Evolutionary conservation across 2,113 vertebrate species (phyloP).

Genomic region (Hylia prasina): DNA sequence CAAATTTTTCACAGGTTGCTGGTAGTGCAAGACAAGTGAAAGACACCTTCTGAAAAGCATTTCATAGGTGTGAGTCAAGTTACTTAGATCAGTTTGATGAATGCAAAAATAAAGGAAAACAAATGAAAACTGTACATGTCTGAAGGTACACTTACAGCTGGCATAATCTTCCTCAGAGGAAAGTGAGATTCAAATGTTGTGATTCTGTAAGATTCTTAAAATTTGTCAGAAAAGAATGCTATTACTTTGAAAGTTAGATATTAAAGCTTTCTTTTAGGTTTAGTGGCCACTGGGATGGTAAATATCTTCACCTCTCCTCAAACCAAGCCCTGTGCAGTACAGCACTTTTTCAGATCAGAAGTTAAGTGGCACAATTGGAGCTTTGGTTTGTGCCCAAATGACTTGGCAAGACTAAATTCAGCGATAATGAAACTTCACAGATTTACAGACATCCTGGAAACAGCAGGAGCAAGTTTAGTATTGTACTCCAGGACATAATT

Average conservation of each 20-base stretch:
- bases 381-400: neutral
- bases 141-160: neutral
- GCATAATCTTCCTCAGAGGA: neutral
- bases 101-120: neutral
- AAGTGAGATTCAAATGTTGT: neutral
- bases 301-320: neutral
- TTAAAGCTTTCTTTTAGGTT: neutral
- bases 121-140: neutral
- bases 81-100: neutral
- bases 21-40: neutral
- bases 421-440: slow-evolving; percentile 33
- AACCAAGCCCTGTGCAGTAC: neutral
- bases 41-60: neutral
- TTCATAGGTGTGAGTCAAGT: neutral
- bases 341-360: neutral
- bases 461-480: slow-evolving; percentile 2
- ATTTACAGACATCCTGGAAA: slow-evolving; percentile 14
- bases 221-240: neutral
- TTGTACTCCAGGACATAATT: neutral
- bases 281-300: neutral
- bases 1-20: neutral
- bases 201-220: neutral
- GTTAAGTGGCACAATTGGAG: neutral
- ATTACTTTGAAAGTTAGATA: neutral
- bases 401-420: neutral